Percentiles rank a stretch among this genome's conserved stretches.
phyloP scores from a whole-genome alignment of 2,113 vertebrate species.

The Alaudala cheleensis region DNA sequence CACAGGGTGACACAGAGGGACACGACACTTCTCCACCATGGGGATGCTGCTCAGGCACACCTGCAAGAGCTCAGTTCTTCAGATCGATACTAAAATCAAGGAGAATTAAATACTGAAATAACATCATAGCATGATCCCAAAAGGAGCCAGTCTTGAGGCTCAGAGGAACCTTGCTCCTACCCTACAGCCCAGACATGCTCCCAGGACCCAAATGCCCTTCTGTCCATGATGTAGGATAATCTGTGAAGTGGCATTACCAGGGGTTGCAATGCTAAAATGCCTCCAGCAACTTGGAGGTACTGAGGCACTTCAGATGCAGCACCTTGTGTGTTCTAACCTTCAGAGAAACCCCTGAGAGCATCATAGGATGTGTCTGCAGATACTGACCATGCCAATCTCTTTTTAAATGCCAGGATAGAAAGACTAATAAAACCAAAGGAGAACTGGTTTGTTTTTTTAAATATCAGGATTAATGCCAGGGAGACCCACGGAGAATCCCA shows the following conservation, averaged over 20 bases:
- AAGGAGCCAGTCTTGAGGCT: not conserved
- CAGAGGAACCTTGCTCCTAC: not conserved
- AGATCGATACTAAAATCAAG: not conserved
- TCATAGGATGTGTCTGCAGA: not conserved
- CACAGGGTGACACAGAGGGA: not conserved
- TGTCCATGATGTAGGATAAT: not conserved
- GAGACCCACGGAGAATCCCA: slow-evolving; percentile 2
- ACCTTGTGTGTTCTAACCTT: not conserved
- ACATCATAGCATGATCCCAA: not conserved
- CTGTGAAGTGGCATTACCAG: accelerated
- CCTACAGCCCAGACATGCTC: not conserved
- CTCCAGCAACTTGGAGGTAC: not conserved
- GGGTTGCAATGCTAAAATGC: accelerated
- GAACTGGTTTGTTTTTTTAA: not conserved
- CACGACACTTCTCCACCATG: accelerated
- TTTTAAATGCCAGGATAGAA: slow-evolving; percentile 44
- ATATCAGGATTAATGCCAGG: slow-evolving; percentile 44
- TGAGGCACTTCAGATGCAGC: not conserved
- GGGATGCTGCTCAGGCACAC: not conserved
- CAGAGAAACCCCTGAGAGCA: not conserved
- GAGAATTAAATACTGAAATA: not conserved
- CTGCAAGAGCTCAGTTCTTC: not conserved
- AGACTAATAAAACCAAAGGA: not conserved
- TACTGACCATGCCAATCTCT: not conserved
- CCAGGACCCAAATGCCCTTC: not conserved